Evolutionary conservation across 2,888 invertebrate species (phyloP).

Genomic region (Theristus sp.): DNA sequence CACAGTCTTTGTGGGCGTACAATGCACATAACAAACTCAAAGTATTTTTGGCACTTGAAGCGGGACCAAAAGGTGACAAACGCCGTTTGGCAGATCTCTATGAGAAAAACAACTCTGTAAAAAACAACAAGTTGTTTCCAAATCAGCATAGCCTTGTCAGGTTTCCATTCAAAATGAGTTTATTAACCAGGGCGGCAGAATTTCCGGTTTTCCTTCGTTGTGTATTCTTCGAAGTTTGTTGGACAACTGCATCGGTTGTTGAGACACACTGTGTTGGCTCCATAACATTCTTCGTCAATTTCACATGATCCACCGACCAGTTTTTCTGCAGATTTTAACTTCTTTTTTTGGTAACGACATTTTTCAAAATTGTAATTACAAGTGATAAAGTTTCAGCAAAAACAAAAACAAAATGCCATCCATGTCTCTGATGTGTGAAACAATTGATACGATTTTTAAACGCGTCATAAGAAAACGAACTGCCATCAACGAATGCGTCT

Average conservation of each 20-base stretch:
- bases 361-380: neutral
- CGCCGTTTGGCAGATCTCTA: too few species aligned
- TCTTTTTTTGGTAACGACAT: neutral
- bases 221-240: slow-evolving; percentile 25
- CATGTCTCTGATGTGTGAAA: too few species aligned
- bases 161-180: neutral
- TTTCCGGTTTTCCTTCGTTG: slow-evolving; percentile 16
- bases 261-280: slow-evolving; percentile 25
- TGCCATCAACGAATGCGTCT: too few species aligned
- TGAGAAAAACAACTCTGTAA: neutral
- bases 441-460: too few species aligned
- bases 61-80: too few species aligned
- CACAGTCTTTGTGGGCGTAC: neutral
- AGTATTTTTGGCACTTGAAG: too few species aligned
- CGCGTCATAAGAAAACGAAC: too few species aligned
- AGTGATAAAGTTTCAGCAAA: too few species aligned
- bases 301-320: slow-evolving; percentile 22
- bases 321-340: slow-evolving; percentile 17
- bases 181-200: slow-evolving; percentile 22
- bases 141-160: too few species aligned
- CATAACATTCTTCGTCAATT: slow-evolving; percentile 28
- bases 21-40: too few species aligned
- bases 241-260: slow-evolving; percentile 25
- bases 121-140: too few species aligned
- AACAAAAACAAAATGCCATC: too few species aligned